phyloP scores from a whole-genome alignment of 1,140 invertebrate species.

The Halictus rubicundus region DNA sequence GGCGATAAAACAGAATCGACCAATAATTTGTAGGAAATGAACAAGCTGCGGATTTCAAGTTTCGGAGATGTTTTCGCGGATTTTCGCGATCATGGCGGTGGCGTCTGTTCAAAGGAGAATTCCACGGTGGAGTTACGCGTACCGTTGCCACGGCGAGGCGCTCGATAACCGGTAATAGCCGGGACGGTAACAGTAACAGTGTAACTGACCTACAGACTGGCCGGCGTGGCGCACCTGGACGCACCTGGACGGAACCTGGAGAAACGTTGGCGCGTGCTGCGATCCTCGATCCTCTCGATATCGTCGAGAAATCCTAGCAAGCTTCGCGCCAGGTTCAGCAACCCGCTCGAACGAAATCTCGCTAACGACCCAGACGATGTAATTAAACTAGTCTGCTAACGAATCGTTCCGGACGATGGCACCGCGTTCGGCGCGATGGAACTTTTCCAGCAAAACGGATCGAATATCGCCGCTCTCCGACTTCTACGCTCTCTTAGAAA shows the following conservation, averaged over 20 bases:
- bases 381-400: background rate
- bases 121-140: slow-evolving; percentile 41
- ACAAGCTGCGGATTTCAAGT: too few species aligned
- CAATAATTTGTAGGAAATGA: too few species aligned
- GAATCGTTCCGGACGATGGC: background rate
- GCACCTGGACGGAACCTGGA: slow-evolving; percentile 20
- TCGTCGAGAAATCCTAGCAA: background rate
- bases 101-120: slow-evolving; percentile 30
- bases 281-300: background rate
- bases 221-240: slow-evolving; percentile 31
- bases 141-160: slow-evolving; percentile 55
- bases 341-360: too few species aligned
- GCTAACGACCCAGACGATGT: background rate
- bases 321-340: too few species aligned
- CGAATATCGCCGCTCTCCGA: background rate
- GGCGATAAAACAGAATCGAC: too few species aligned
- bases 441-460: background rate
- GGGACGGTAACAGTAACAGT: slow-evolving; percentile 66
- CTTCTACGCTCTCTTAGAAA: slow-evolving; percentile 18
- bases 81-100: background rate
- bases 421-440: too few species aligned
- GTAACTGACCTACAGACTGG: slow-evolving; percentile 68
- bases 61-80: background rate
- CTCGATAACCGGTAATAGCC: slow-evolving; percentile 67
- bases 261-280: slow-evolving; percentile 24